Evolutionary conservation across 2,797 vertebrate species (phyloP).

Genomic region (Anguilla obscura): DNA sequence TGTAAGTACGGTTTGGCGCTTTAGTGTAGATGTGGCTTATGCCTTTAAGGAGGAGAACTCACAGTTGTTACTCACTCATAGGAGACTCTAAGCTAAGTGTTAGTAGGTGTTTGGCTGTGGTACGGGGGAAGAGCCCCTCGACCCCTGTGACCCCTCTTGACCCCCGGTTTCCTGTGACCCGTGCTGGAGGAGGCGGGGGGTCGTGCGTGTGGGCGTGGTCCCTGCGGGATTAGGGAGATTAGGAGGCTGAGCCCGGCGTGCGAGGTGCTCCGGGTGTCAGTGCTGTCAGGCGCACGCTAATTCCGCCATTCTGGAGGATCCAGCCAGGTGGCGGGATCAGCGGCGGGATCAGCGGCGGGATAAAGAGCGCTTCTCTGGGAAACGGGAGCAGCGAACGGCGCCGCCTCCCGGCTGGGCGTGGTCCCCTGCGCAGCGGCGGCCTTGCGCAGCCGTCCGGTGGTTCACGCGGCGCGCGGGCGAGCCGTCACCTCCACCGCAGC

Average conservation of each 20-base stretch:
- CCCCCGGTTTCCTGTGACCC: neutral
- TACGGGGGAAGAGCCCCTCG: neutral
- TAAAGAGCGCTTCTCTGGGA: neutral
- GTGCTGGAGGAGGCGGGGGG: neutral
- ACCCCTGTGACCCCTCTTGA: neutral
- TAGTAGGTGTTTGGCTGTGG: neutral
- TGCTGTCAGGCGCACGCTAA: neutral
- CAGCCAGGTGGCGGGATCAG: neutral
- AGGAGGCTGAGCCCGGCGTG: neutral
- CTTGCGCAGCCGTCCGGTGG: no score
- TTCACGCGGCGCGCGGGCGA: no score
- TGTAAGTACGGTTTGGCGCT: neutral
- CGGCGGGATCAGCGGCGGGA: neutral
- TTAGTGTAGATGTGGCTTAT: neutral
- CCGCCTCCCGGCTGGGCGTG: no score
- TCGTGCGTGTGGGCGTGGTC: neutral
- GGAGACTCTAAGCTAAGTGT: neutral
- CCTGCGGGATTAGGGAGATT: constrained; percentile 24
- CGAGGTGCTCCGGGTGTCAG: neutral
- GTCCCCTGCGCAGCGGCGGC: no score
- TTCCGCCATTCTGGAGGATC: neutral
- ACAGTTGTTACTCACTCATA: neutral
- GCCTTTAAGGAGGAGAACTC: neutral
- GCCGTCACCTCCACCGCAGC: no score
- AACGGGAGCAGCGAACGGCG: neutral